Base-by-base conservation (phyloP, 2,797 vertebrate genomes). In the Microcaecilia unicolor region DNA sequence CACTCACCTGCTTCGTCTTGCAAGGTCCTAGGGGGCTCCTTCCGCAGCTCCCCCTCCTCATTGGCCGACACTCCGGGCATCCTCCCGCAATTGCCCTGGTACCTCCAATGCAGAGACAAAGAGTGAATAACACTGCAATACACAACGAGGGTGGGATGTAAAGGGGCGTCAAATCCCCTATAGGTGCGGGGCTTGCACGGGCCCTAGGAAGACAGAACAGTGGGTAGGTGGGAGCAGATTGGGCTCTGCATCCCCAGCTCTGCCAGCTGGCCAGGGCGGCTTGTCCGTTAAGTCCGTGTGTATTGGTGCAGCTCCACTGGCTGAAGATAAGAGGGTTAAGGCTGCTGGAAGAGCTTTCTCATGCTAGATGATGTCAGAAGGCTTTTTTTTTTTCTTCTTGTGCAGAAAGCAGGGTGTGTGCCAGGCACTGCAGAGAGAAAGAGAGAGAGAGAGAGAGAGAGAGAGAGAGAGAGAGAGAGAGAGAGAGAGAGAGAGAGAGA, bases 301-400 rank as follows among this genome's bases (percentile, higher is more conserved):
- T 12, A 10, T 4, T 9, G 15, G 25, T 10, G 20, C 8, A 2
- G 43, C 35, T 28, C 8, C 18, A 15, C 7, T 9, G 19, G 13
- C 11, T 10, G 5, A 4, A 2, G 6, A n/a, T 31, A 12, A 22
- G 11, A 16, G 2, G 28, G 18, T 2, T 9, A 3, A 4, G 16
- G 14, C 7, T 10, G 23, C n/a, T 28, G n/a, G n/a, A n/a, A n/a
- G n/a, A n/a, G 38, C 74, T 76, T 77, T 67, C 75, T 79, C 61
- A 60, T 76, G 32, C 51, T 58, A 48, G 43, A 65, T 88, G 84
- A 87, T 81, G 83, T 88, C 82, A 86, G 83, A 82, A 74, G 50
- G 74, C 70, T 73, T 77, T 47, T 32, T 33, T 43, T 27, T 30
- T 53, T 34, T 55, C 71, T 75, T 60, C 63, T 43, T 64, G 63